phyloP scores from a whole-genome alignment of 2,113 vertebrate species.

The Odontesthes bonariensis region DNA sequence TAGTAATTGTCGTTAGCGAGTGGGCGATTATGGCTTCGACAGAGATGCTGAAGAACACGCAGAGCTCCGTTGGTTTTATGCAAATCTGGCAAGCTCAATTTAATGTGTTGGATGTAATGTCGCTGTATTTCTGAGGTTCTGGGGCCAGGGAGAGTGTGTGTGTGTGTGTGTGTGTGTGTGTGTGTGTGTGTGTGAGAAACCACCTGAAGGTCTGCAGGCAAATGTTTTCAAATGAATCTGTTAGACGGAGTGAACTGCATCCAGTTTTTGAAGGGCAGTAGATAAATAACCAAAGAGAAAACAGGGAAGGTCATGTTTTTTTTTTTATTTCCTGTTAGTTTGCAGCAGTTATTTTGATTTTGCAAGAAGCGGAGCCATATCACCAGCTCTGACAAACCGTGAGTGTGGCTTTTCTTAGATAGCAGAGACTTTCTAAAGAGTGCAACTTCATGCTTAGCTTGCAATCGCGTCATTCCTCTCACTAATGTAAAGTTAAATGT shows the following conservation, averaged over 20 bases:
- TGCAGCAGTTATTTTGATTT: not conserved
- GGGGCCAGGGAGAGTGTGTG: not conserved
- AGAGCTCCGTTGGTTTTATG: constrained; percentile 63
- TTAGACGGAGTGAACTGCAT: not conserved
- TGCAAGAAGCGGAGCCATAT: not conserved
- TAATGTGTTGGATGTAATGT: constrained; percentile 62
- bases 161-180: constrained; percentile 7
- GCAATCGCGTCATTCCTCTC: too few species aligned
- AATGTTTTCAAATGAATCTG: constrained; percentile 8
- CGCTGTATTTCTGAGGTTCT: constrained; percentile 27
- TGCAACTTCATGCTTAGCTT: not conserved
- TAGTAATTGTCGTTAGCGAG: constrained; percentile 76
- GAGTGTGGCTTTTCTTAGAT: not conserved
- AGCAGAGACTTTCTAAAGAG: not conserved
- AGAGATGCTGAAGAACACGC: constrained; percentile 52
- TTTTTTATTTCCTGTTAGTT: too few species aligned
- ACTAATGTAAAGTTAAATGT: too few species aligned
- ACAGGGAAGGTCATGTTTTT: not conserved
- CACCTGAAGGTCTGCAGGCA: constrained; percentile 28
- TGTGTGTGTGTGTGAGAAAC: not conserved
- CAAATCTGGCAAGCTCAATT: constrained; percentile 54
- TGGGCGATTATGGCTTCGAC: constrained; percentile 69
- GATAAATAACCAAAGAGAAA: not conserved
- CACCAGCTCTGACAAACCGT: not conserved
- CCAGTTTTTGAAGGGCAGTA: not conserved